Evolutionary conservation across 1,140 invertebrate species (phyloP).

Genomic region (Tetraneura akinire): DNA sequence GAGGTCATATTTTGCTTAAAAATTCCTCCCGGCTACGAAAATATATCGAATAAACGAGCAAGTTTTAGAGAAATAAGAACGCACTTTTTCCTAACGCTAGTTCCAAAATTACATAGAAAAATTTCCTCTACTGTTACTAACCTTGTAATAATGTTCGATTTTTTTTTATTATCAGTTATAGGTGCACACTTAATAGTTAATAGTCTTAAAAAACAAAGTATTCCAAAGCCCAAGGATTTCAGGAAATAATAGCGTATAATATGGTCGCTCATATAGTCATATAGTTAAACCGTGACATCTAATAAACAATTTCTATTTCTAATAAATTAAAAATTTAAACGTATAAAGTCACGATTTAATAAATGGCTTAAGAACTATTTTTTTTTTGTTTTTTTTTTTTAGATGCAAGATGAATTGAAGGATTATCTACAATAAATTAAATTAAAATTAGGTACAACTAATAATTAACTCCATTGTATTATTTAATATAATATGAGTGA

Average conservation of each 20-base stretch:
- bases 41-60: neutral
- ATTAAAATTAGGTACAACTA: no score
- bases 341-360: neutral
- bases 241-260: slow-evolving; percentile 23
- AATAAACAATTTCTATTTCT: slow-evolving; percentile 1
- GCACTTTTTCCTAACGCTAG: neutral
- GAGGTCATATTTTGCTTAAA: slow-evolving; percentile 28
- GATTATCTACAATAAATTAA: no score
- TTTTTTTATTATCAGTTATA: neutral
- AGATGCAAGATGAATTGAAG: no score
- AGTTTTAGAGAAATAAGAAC: neutral
- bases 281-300: neutral
- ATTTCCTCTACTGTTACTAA: neutral
- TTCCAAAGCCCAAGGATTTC: slow-evolving; percentile 24
- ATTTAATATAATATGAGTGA: no score
- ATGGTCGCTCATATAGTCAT: neutral
- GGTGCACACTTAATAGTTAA: neutral
- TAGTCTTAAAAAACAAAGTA: neutral
- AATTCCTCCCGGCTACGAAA: slow-evolving; percentile 9
- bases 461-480: no score
- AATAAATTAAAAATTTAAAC: neutral
- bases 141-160: neutral
- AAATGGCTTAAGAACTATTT: no score
- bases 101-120: neutral
- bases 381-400: no score